Evolutionary conservation across 2,113 vertebrate species (phyloP).

Genomic region (Athene noctua): DNA sequence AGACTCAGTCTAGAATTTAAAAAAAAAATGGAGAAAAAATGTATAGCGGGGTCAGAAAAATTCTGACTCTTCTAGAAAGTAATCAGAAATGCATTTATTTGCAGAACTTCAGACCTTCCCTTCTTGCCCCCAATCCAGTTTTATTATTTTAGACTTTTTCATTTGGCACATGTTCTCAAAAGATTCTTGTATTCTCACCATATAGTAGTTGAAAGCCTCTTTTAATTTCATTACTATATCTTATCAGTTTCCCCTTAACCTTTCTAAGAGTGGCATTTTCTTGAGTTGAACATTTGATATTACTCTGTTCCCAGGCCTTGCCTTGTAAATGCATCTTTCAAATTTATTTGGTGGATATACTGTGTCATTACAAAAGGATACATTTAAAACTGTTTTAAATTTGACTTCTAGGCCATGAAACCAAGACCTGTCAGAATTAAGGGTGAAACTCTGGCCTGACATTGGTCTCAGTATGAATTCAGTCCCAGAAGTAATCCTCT

Average conservation of each 20-base stretch:
- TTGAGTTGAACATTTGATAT: not conserved
- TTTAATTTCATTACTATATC: not conserved
- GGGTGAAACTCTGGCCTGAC: not conserved
- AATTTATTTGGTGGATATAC: not conserved
- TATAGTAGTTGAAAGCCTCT: not conserved
- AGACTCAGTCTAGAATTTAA: not conserved
- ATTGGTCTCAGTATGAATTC: not conserved
- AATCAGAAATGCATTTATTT: not conserved
- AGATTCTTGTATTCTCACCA: not conserved
- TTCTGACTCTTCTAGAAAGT: not conserved
- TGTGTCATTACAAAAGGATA: not conserved
- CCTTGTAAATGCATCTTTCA: not conserved
- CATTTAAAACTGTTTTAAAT: not conserved
- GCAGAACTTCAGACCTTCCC: not conserved
- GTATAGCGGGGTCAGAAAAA: not conserved
- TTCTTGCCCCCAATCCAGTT: accelerated
- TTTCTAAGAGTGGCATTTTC: not conserved
- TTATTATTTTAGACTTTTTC: not conserved
- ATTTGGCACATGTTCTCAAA: not conserved
- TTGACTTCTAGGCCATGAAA: not conserved
- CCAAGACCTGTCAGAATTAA: not conserved
- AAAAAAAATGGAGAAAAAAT: not conserved
- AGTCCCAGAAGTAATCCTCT: not conserved
- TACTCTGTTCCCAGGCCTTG: not conserved
- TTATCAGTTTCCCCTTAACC: not conserved